These are phyloP conservation scores for Neosilurus mollespiculum DNA, from an alignment of 2,797 vertebrate species.

Conservation along the genomic window DNA sequence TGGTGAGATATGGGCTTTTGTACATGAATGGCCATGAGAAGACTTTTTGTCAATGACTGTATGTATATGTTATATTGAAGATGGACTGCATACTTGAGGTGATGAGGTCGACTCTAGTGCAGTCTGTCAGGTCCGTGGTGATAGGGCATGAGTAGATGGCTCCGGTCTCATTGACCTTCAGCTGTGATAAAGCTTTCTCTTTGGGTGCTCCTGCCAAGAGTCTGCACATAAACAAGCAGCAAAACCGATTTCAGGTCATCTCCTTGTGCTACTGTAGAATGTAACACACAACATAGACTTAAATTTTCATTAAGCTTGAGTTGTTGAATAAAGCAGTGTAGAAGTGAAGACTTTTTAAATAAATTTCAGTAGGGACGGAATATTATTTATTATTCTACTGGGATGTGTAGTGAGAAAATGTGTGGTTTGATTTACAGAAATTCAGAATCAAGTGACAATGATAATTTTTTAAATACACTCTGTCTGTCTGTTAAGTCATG, in stretches of 20 bases:
- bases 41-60: too few relatives aligned
- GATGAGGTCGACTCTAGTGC: conserved; percentile 82
- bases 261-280: not conserved
- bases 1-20: too few relatives aligned
- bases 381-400: not conserved
- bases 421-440: not conserved
- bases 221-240: conserved; percentile 64
- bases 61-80: too few relatives aligned
- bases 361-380: not conserved
- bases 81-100: conserved; percentile 72
- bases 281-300: not conserved
- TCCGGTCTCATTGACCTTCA: conserved; percentile 81
- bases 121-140: conserved; percentile 72
- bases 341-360: not conserved
- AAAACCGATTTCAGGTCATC: not conserved
- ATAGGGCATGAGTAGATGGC: conserved; percentile 89
- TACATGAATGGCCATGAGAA: too few relatives aligned
- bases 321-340: not conserved
- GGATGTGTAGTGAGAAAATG: not conserved
- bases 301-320: not conserved
- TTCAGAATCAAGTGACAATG: too few relatives aligned
- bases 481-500: not conserved
- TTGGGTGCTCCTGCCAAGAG: conserved; percentile 86
- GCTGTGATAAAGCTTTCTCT: conserved; percentile 68
- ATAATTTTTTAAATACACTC: not conserved